phyloP scores from a whole-genome alignment of 2,797 vertebrate species.

The Megaceryle alcyon region DNA sequence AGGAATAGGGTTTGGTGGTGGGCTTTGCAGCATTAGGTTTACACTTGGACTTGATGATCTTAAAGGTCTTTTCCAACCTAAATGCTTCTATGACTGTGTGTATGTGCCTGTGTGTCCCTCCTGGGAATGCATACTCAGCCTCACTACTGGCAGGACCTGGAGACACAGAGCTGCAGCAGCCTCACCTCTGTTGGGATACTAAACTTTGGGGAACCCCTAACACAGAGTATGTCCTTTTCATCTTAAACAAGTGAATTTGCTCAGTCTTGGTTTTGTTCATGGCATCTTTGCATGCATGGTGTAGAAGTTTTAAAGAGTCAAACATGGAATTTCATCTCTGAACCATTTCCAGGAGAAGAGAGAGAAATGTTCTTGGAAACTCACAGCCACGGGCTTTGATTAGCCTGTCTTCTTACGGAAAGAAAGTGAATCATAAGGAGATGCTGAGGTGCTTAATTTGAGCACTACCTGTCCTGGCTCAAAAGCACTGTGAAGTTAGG shows the following conservation, averaged over 20 bases:
- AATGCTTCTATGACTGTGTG: neutral
- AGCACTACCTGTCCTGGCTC: neutral
- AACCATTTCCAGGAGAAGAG: neutral
- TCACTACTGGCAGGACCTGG: neutral
- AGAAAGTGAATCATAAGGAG: neutral
- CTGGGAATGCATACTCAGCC: neutral
- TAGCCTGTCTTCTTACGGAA: neutral
- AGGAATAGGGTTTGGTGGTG: neutral
- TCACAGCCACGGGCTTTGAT: neutral
- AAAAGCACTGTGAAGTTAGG: neutral
- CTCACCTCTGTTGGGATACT: neutral
- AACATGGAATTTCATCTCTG: neutral
- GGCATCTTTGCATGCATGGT: neutral
- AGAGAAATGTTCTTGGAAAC: neutral
- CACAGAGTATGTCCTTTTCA: neutral
- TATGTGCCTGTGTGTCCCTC: neutral
- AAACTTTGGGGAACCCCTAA: neutral
- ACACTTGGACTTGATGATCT: neutral
- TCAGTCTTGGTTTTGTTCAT: neutral
- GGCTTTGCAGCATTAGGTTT: neutral
- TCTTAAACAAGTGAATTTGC: neutral
- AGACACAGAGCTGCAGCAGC: rapidly evolving
- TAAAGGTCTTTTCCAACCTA: neutral
- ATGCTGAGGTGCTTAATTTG: neutral
- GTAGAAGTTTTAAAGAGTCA: neutral